Base-by-base conservation (phyloP, 1,140 invertebrate species). In the Plectrocnemia conspersa region DNA sequence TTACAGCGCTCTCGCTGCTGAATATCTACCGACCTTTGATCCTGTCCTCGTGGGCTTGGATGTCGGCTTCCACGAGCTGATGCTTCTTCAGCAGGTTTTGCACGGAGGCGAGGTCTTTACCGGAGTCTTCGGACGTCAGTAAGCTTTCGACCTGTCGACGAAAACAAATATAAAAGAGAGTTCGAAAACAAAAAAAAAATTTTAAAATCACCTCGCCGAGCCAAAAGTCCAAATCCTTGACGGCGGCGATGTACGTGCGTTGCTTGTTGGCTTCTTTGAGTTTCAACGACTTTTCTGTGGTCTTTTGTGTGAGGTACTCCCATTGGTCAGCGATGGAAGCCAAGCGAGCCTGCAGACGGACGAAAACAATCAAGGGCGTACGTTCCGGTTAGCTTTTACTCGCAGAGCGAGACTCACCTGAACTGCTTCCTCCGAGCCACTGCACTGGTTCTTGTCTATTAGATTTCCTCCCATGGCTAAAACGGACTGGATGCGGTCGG, bases 151-250 rank as follows among this genome's bases (percentile, higher is more conserved):
- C 93, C 72, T 74, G 27, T 11, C 29, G 13, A 18, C 3, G 6
- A 7, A 41, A 25, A n/a, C 27, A 22, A 24, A 45, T n/a, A 45
- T 25, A 45, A 27, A 42, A 38, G 6, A 4, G 35, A 5, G 13
- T 38, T 38, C 35, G 13, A 38, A 38, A 15, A 6, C 35, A 38
- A 38, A 38, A 38, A 16, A 41, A 13, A 13, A 18, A n/a, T n/a
- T n/a, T n/a, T 13, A 41, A 7, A 41, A 44, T 10, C 50, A 73
- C 73, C 82, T 99, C 97, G 59, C 94, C 96, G 22, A 99, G 82
- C 97, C 97, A 99, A 75, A 99, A 99, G 75, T 99, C 97, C 57
- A 99, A 84, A 79, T 99, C 97, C 73, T 99, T 99, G 24, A 99
- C 94, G 24, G 95, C 96, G 55, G 97, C 97, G 73, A 99, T 98